A percentile compares a stretch with the other conserved stretches of the same genome.
Evolutionary conservation across 2,888 invertebrate genomes (phyloP).

Genomic region (Crematogaster levior): DNA sequence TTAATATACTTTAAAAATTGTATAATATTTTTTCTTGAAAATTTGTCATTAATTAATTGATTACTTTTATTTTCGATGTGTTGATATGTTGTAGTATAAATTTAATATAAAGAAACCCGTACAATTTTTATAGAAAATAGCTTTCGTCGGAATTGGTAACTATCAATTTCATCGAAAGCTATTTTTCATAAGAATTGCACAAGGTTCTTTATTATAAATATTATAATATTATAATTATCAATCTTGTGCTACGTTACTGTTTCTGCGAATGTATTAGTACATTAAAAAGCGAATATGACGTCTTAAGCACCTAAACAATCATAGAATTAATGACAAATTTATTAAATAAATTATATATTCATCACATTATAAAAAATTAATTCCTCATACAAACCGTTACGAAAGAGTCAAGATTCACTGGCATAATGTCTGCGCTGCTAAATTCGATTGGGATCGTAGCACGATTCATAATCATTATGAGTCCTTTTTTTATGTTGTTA

Average conservation of each 20-base stretch:
- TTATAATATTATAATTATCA: no score
- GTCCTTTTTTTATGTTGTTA: background rate
- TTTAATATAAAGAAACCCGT: background rate
- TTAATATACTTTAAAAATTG: background rate
- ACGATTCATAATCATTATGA: conserved; percentile 41
- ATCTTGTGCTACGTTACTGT: background rate
- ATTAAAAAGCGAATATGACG: conserved; percentile 37
- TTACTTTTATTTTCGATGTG: background rate
- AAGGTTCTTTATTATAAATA: background rate
- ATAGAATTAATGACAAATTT: background rate
- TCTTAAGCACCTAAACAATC: conserved; percentile 30
- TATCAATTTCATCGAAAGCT: background rate
- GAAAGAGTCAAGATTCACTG: conserved; percentile 41
- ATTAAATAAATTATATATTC: background rate
- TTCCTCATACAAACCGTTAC: background rate
- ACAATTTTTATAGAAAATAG: background rate
- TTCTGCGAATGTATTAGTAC: conserved; percentile 24
- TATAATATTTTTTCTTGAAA: background rate
- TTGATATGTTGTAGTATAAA: background rate
- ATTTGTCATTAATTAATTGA: background rate
- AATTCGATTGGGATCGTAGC: conserved; percentile 33
- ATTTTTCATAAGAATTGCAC: background rate
- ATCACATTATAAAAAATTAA: background rate
- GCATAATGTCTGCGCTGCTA: background rate
- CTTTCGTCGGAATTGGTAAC: background rate